Conservation (phyloP, 2,113 vertebrate genomes). For the Sturnus vulgaris region DNA sequence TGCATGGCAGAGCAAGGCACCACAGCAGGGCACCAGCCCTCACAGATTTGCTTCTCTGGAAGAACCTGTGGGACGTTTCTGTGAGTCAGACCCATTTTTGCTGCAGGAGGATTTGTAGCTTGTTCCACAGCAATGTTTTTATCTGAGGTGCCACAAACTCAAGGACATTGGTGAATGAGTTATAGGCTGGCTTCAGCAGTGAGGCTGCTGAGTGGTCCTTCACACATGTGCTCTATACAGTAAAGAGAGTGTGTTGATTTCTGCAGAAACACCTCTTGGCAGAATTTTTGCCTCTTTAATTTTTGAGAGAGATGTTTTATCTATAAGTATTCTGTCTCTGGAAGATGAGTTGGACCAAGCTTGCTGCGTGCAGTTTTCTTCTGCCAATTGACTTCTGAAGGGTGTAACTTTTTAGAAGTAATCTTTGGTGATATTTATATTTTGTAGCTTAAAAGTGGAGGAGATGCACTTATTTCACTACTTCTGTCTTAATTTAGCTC, state of each 20-base stretch:
- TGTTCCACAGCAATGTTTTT: neutral
- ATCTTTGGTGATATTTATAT: neutral
- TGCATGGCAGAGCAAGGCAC: neutral
- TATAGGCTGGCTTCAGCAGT: neutral
- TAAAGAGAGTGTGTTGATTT: neutral
- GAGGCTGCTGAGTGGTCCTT: neutral
- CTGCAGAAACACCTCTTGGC: neutral
- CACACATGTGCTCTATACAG: neutral
- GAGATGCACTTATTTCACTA: neutral
- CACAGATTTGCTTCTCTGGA: neutral
- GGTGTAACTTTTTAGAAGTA: neutral
- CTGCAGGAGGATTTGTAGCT: neutral
- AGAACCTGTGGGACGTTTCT: neutral
- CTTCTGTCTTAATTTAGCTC: neutral
- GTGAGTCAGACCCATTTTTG: neutral
- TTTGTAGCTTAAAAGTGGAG: neutral
- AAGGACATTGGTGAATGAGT: neutral
- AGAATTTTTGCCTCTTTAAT: neutral
- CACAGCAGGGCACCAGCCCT: neutral
- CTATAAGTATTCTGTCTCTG: neutral
- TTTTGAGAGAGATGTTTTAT: neutral
- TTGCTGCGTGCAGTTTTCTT: neutral
- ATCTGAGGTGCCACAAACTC: neutral
- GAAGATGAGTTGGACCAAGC: neutral
- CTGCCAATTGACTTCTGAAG: neutral